Evolutionary conservation across 1,140 invertebrate species (phyloP), one percentile per base, ranked within the genome.

Genomic region (Proctacanthus coquilletti): DNA sequence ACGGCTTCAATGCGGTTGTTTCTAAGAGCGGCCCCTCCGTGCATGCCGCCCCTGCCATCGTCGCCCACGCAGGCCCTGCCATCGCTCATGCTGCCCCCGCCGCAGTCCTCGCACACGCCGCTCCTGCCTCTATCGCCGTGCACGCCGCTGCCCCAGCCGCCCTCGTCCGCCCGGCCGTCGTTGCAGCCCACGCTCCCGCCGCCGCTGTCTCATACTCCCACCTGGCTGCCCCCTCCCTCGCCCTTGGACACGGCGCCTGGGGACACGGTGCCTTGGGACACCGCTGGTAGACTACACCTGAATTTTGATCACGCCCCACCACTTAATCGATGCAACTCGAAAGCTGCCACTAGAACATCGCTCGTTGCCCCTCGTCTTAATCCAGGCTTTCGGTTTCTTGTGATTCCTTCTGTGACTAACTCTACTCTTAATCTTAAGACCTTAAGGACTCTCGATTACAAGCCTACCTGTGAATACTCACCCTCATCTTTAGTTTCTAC

Each of bases 21-120:
- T 56, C 55, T 0, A 64, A 63, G 46, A 60, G 56, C 8, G 62
- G 47, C 1, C 58, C 69, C 3, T 53, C 50, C 30, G 41, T 63
- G 20, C 61, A 63, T 32, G n/a, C 21, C 29, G 21, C 29, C 9
- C 41, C 35, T 5, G n/a, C 20, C n/a, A 34, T 36, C 15, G 21
- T 23, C 33, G 45, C 48, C 0, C 35, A 42, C 8, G 21, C 20
- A 2, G 46, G 51, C 15, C 40, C 51, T 14, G 45, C 49, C 10
- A 36, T 47, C 9, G 48, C 50, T 20, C 53, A 51, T 18, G 45
- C 31, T 33, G 31, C 31, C 6, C 31, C 34, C 41, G 37, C 39
- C 42, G 44, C 30, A 42, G 48, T n/a, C n/a, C n/a, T 41, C 43
- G 43, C 23, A 30, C 47, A 14, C 43, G 48, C 15, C 44, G 46